A percentile compares a stretch with the other conserved stretches of the same genome.
These are phyloP conservation scores for Sebastes matsubarae DNA, from an alignment of 2,797 vertebrate genomes.

Conservation along the genomic window DNA sequence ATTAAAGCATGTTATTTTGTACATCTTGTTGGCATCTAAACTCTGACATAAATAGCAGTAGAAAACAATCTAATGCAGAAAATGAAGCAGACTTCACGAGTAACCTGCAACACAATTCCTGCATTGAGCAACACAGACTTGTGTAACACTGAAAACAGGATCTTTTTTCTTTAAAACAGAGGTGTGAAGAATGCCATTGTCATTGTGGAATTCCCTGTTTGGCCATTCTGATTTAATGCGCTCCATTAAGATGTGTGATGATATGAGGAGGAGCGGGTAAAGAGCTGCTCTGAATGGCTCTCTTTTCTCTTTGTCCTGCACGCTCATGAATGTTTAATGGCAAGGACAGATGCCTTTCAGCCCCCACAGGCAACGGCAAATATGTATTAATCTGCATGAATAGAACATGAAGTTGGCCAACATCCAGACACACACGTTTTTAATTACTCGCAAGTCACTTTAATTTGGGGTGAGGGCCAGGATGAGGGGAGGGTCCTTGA, in stretches of 20 bases:
- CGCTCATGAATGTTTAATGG: constrained; percentile 84
- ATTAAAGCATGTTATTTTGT: background rate
- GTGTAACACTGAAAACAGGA: constrained; percentile 3
- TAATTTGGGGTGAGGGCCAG: constrained; percentile 52
- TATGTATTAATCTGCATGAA: constrained; percentile 87
- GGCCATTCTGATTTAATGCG: constrained; percentile 69
- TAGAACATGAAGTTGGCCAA: constrained; percentile 82
- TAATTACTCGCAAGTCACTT: constrained; percentile 83
- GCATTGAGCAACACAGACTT: constrained; percentile 2
- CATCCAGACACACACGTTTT: constrained; percentile 76
- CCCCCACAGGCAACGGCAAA: constrained; percentile 79
- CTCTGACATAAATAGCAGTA: background rate
- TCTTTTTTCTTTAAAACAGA: constrained; percentile 45
- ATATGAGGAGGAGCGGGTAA: constrained; percentile 49
- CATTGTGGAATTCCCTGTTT: constrained; percentile 64
- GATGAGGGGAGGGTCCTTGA: constrained; percentile 42
- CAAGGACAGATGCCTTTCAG: constrained; percentile 79
- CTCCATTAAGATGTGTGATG: constrained; percentile 74
- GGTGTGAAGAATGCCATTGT: constrained; percentile 71
- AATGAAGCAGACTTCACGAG: background rate
- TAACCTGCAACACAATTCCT: background rate
- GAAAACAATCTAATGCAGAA: background rate
- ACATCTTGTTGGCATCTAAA: background rate
- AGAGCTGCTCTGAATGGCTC: constrained; percentile 29
- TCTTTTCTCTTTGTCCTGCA: constrained; percentile 55